These are phyloP conservation scores for Phrynosoma blainvillii DNA, from an alignment of 2,113 vertebrate genomes.

Conservation along the genomic window DNA sequence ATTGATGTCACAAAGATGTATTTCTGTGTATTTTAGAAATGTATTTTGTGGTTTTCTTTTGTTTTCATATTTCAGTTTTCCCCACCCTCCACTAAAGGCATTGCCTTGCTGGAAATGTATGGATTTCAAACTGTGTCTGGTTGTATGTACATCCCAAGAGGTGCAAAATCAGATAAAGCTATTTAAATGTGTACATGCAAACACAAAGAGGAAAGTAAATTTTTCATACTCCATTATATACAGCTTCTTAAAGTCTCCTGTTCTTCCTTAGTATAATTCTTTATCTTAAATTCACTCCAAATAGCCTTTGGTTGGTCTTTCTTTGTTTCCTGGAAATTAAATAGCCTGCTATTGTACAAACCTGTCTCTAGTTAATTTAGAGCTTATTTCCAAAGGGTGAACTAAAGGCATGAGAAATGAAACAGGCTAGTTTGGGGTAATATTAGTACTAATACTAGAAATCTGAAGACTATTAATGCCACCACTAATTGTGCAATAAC, in stretches of 20 bases:
- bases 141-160: too few species aligned
- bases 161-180: too few species aligned
- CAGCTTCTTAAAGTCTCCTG: background rate
- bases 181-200: background rate
- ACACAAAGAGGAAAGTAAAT: background rate
- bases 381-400: background rate
- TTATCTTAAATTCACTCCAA: background rate
- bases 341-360: background rate
- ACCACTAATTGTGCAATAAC: background rate
- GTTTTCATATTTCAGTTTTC: too few species aligned
- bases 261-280: background rate
- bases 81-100: too few species aligned
- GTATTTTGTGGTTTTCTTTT: too few species aligned
- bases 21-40: too few species aligned
- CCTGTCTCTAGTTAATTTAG: background rate
- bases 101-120: too few species aligned
- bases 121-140: too few species aligned
- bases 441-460: background rate
- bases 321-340: background rate
- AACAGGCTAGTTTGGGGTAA: background rate
- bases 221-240: too few species aligned
- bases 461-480: background rate
- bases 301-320: background rate
- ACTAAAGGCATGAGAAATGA: constrained; percentile 10
- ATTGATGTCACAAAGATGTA: too few species aligned